Conservation (phyloP, 2,797 vertebrate species). For the Austrolebias charrua region DNA sequence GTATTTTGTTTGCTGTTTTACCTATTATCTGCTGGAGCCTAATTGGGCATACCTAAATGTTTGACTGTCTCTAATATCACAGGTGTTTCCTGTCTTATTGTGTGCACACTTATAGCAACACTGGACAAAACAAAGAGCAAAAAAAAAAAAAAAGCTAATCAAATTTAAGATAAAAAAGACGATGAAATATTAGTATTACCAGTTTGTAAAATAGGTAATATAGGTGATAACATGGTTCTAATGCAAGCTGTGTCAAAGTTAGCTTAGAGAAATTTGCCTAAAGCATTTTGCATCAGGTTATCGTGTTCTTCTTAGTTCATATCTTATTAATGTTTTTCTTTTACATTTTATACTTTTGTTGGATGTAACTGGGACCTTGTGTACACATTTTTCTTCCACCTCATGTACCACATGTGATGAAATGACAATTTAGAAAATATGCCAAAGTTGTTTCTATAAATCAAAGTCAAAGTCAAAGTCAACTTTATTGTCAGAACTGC, state of each 20-base stretch:
- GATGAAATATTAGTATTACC: neutral
- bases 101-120: neutral
- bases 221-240: neutral
- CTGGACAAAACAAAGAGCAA: neutral
- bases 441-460: neutral
- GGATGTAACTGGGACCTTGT: too few relatives aligned
- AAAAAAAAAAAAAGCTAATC: too few relatives aligned
- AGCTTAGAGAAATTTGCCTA: neutral
- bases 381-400: too few relatives aligned
- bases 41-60: constrained; percentile 17
- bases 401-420: neutral
- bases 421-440: neutral
- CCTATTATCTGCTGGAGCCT: constrained; percentile 17
- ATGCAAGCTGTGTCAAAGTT: neutral
- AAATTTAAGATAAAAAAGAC: neutral
- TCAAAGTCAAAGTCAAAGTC: too few relatives aligned
- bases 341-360: too few relatives aligned
- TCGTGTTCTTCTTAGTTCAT: too few relatives aligned
- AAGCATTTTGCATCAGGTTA: neutral
- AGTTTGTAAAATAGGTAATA: neutral
- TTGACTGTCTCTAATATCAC: neutral
- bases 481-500: too few relatives aligned
- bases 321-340: too few relatives aligned
- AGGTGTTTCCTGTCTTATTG: neutral
- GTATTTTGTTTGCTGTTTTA: constrained; percentile 30